Evolutionary conservation across 2,113 vertebrate genomes (phyloP), one percentile per base, ranked within the genome.

Genomic region (Tylochromis polylepis): DNA sequence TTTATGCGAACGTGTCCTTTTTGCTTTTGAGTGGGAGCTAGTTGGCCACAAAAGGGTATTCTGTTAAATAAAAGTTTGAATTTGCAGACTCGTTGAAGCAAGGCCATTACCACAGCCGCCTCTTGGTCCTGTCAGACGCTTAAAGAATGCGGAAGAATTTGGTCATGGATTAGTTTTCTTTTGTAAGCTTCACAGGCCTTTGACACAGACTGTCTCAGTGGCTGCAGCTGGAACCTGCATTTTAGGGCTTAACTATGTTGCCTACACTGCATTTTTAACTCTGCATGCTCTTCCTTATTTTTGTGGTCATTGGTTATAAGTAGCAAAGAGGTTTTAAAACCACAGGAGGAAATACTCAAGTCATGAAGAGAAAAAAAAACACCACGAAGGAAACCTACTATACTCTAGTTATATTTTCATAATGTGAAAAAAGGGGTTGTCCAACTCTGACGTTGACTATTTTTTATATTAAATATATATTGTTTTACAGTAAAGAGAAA

Each of bases 91-190:
- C 4, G 51, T 87, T 65, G 20, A 67, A 75, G 77, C 38, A 3
- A 75, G 75, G 81, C 77, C 84, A 85, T 86, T 83, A 82, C 87
- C 65, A 4, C 85, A 81, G 70, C 20, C 16, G 85, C 85, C 88
- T 38, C 85, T 38, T 56, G 88, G 85, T 88, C 83, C 80, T 85
- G 90, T 88, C 14, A 75, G 87, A 87, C 84, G 84, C 93, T 80
- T 51, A 6, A 92, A 90, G 94, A 94, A 94, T 95, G 93, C 53
- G 75, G 81, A 86, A 88, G 86, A 83, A 87, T 91, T 90, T 84
- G 79, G 88, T 88, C 81, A 81, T 88, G 88, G 90, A 93, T 94
- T 91, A 91, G 87, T 88, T 91, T 91, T 58, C 75, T 49, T 91
- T 93, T 91, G 87, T 92, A 22, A 87, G 79, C 77, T 78, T 78